phyloP scores from a whole-genome alignment of 1,140 invertebrate species.

The Drosophila lacertosa region DNA sequence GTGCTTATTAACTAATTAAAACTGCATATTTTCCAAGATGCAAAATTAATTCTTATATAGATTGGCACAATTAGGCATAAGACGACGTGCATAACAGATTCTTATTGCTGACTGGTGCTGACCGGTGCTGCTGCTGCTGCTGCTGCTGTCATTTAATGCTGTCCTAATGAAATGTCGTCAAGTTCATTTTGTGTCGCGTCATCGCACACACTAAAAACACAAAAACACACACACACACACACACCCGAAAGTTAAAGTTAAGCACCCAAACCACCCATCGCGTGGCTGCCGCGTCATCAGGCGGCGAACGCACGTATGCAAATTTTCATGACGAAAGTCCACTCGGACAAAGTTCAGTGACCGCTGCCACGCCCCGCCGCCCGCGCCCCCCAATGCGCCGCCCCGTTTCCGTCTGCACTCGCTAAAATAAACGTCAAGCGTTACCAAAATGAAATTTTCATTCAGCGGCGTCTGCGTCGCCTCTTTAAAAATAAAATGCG shows the following conservation, averaged over 20 bases:
- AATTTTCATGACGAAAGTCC: slow-evolving; percentile 75
- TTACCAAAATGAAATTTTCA: slow-evolving; percentile 73
- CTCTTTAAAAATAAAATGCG: slow-evolving; percentile 72
- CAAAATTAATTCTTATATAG: slow-evolving; percentile 52
- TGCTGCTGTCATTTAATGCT: no score
- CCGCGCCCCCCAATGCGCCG: no score
- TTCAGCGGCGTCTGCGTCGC: slow-evolving; percentile 38
- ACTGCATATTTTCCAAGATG: slow-evolving; percentile 75
- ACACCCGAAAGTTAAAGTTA: slow-evolving; percentile 9
- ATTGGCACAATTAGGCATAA: slow-evolving; percentile 16
- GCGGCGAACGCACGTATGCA: slow-evolving; percentile 55
- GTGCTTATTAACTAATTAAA: slow-evolving; percentile 79
- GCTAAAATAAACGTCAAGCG: slow-evolving; percentile 27
- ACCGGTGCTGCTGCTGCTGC: no score
- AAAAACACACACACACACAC: slow-evolving; percentile 16
- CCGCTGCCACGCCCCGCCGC: slow-evolving; percentile 12
- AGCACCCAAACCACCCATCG: slow-evolving; percentile 18
- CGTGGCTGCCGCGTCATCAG: slow-evolving; percentile 52
- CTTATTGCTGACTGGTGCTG: not conserved
- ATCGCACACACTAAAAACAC: no score
- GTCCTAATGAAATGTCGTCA: slow-evolving; percentile 21
- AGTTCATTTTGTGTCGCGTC: slow-evolving; percentile 23
- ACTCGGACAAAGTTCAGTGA: slow-evolving; percentile 79
- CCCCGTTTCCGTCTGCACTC: no score
- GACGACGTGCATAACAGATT: slow-evolving; percentile 14